Conservation (phyloP, 2,113 vertebrate species). For the Dasypus novemcinctus region DNA sequence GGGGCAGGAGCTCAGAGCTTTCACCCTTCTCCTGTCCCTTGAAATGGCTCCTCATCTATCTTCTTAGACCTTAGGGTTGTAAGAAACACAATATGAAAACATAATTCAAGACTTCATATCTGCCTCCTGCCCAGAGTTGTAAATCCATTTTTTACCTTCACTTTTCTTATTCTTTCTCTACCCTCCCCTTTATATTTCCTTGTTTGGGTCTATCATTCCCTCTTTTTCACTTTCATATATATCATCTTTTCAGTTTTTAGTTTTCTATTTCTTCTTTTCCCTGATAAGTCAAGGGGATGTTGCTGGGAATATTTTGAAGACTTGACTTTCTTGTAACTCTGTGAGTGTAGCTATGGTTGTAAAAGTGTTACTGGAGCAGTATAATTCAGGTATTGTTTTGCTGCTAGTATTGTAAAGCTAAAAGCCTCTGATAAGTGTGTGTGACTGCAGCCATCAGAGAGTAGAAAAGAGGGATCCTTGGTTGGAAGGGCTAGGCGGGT, state of each 20-base stretch:
- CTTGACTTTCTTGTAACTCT: not conserved
- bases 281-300: not conserved
- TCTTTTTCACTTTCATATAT: not conserved
- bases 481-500: not conserved
- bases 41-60: not conserved
- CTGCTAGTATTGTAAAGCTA: not conserved
- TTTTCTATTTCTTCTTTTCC: not conserved
- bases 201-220: not conserved
- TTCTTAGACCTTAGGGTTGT: not conserved
- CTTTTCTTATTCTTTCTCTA: not conserved
- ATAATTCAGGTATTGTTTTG: not conserved
- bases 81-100: not conserved
- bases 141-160: not conserved
- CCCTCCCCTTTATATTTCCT: not conserved
- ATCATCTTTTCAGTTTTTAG: not conserved
- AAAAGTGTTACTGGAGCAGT: not conserved
- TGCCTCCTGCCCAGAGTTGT: not conserved
- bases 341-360: not conserved
- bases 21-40: not conserved
- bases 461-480: not conserved
- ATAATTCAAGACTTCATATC: not conserved
- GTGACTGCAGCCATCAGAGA: not conserved
- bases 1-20: not conserved
- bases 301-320: not conserved
- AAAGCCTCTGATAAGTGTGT: not conserved